Evolutionary conservation across 2,888 invertebrate genomes (phyloP).

Genomic region (Rhorus exstirpatorius): DNA sequence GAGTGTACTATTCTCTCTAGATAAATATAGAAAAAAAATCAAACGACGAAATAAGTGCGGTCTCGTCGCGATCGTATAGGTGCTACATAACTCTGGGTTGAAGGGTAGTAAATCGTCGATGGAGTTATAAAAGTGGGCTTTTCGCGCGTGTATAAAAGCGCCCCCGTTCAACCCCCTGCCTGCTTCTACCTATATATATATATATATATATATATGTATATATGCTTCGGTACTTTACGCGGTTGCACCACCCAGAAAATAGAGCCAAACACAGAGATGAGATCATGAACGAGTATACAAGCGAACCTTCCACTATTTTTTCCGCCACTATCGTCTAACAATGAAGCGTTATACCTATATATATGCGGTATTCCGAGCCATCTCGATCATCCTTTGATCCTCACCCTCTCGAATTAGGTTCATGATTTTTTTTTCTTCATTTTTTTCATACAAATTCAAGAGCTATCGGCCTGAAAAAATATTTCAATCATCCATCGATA

Average conservation of each 20-base stretch:
- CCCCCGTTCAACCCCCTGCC: slow-evolving; percentile 54
- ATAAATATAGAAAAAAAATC: slow-evolving; percentile 76
- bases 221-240: slow-evolving; percentile 19
- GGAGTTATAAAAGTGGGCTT: slow-evolving; percentile 83
- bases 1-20: no score
- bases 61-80: slow-evolving; percentile 66
- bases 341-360: slow-evolving; percentile 17
- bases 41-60: slow-evolving; percentile 72
- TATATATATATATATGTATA: background rate
- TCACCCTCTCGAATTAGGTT: slow-evolving; percentile 7
- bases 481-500: no score
- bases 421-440: background rate
- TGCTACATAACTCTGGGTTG: slow-evolving; percentile 71
- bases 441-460: no score
- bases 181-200: slow-evolving; percentile 31
- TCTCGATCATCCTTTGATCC: slow-evolving; percentile 12
- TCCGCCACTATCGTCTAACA: slow-evolving; percentile 10
- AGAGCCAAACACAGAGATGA: slow-evolving; percentile 9
- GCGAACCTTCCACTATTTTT: background rate
- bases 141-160: slow-evolving; percentile 69
- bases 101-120: slow-evolving; percentile 82
- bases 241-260: slow-evolving; percentile 50
- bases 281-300: slow-evolving; percentile 34
- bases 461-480: no score
- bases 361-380: background rate